Evolutionary conservation across 23 tunicate genomes (phyloP), one percentile per base, ranked within the genome.

Genomic region (Ciona savignyi): DNA sequence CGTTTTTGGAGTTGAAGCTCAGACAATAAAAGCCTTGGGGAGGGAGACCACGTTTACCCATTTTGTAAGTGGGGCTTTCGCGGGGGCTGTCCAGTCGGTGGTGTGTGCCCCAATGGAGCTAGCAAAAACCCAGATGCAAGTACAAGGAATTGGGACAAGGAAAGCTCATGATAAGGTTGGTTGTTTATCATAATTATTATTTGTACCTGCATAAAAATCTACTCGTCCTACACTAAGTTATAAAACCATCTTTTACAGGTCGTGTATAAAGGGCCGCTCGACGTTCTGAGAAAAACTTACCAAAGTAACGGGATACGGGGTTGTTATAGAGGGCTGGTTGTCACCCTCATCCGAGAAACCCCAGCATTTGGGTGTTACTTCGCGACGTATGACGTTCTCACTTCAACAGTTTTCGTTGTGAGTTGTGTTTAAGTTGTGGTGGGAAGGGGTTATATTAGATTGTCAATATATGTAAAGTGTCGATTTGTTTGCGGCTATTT

Each of bases 291-390:
- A 29, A 83, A 83, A 60, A 83, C 80, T 23, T 83, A 73, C 32
- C 68, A 74, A 70, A 23, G 30, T 19, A 71, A 89, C 22, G 96
- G 96, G 32, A 6, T 89, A 29, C 66, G 65, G 25, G 97, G 97
- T 6, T 77, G 84, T 64, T 91, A 84, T 33, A 31, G 90, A 56
- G 97, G 97, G 32, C 76, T 84, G 83, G 32, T 67, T 27, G 66
- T 88, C 42, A 93, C 93, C 2, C 60, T 83, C 9, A 56, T 88
- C 28, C 65, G 99, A 21, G 99, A 95, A 51, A 89, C 90, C 0
- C 99, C 99, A n/a, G 90, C 93, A 0, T 95, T 95, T 80, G 99
- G 88, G 22, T 77, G 77, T 32, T 95, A 89, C 62, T 95, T 95
- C 66, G 90, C 86, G 3, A 56, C 88, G 0, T 95, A 90, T 34